These are phyloP conservation scores for Xiphorhynchus erythropygius DNA, from an alignment of 2,797 vertebrate genomes.

Conservation along the genomic window DNA sequence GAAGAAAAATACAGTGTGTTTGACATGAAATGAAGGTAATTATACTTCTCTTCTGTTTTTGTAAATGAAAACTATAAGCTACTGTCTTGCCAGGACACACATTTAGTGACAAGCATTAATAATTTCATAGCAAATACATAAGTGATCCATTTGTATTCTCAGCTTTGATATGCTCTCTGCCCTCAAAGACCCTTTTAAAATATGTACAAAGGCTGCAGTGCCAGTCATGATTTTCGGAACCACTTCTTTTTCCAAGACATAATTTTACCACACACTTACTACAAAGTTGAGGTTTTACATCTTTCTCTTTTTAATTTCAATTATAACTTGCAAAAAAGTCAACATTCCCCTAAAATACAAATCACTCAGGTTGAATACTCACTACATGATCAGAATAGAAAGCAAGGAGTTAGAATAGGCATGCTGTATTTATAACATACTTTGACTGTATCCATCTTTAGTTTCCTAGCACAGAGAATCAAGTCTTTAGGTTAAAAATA, in stretches of 20 bases:
- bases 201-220: background rate
- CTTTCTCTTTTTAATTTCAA: slow-evolving; percentile 1
- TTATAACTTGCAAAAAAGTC: slow-evolving; percentile 8
- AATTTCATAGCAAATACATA: background rate
- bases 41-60: background rate
- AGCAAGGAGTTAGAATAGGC: background rate
- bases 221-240: background rate
- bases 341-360: background rate
- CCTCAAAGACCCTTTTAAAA: background rate
- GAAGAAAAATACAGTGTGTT: background rate
- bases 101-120: background rate
- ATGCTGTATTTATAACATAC: slow-evolving; percentile 25
- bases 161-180: background rate
- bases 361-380: slow-evolving; percentile 35
- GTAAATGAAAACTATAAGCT: background rate
- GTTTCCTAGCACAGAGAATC: slow-evolving; percentile 19
- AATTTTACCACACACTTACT: background rate
- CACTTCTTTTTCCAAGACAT: background rate
- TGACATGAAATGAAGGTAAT: background rate
- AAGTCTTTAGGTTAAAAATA: slow-evolving; percentile 52
- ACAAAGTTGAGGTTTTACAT: background rate
- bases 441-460: slow-evolving; percentile 22
- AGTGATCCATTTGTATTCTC: background rate
- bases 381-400: slow-evolving; percentile 10
- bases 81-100: background rate